These are phyloP conservation scores for Siniperca scherzeri DNA, from an alignment of 2,797 vertebrate genomes.

Conservation along the genomic window DNA sequence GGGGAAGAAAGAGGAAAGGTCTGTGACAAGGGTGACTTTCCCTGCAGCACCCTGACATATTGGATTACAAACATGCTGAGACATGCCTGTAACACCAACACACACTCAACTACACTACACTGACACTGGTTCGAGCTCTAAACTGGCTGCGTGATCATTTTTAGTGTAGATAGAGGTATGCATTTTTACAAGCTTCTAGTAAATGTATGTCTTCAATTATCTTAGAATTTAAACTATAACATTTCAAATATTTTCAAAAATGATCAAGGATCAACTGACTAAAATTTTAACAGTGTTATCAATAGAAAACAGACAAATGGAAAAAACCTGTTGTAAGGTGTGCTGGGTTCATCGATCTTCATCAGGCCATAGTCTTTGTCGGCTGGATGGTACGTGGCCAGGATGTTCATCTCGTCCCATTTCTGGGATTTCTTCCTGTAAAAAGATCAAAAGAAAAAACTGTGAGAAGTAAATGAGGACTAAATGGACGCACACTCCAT, in stretches of 20 bases:
- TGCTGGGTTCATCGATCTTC: constrained; percentile 99
- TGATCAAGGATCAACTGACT: not conserved
- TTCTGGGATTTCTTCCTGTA: constrained; percentile 97
- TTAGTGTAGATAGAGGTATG: not conserved
- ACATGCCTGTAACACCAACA: constrained; percentile 16
- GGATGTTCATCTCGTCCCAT: constrained; percentile 99
- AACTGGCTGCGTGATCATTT: not conserved
- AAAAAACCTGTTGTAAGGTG: constrained; percentile 93
- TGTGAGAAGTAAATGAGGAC: constrained; percentile 27
- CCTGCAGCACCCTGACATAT: constrained; percentile 54
- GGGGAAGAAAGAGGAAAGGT: constrained; percentile 32
- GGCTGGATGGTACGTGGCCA: constrained; percentile 96
- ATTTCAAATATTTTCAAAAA: not conserved
- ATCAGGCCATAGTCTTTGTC: constrained; percentile 99
- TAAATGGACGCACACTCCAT: constrained; percentile 19
- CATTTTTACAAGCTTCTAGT: not conserved
- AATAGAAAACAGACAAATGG: not conserved
- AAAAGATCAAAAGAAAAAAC: constrained; percentile 57
- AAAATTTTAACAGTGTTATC: not conserved
- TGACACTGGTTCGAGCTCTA: not conserved
- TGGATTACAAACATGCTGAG: constrained; percentile 67
- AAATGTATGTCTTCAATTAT: not conserved
- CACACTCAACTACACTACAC: constrained; percentile 1
- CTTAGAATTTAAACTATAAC: not conserved
- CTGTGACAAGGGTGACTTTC: constrained; percentile 67